A percentile compares a stretch with the other conserved stretches of the same genome.
Evolutionary conservation across 2,113 vertebrate genomes (phyloP).

Genomic region (Bos taurus): ARS-UCD2.0 NC_037330.1:88796501-88797000

Average conservation of each 20-base stretch:
- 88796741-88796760: not conserved
- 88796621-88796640: not conserved
- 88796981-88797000: not conserved
- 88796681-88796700: not conserved
- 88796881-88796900: not conserved
- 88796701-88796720: not conserved
- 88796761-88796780: not conserved
- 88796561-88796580: not conserved
- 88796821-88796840: not conserved
- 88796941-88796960: not conserved
- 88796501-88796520: not conserved
- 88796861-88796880: not conserved
- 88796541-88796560: not conserved
- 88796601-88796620: not conserved
- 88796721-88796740: not conserved
- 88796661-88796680: not conserved
- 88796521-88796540: not conserved
- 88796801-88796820: not conserved
- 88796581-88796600: not conserved
- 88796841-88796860: not conserved
- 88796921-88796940: not conserved
- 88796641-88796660: not conserved
- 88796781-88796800: not conserved
- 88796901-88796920: not conserved
- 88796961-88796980: not conserved